Conservation (phyloP, 2,888 invertebrate genomes). For the Resseliella maxima region DNA sequence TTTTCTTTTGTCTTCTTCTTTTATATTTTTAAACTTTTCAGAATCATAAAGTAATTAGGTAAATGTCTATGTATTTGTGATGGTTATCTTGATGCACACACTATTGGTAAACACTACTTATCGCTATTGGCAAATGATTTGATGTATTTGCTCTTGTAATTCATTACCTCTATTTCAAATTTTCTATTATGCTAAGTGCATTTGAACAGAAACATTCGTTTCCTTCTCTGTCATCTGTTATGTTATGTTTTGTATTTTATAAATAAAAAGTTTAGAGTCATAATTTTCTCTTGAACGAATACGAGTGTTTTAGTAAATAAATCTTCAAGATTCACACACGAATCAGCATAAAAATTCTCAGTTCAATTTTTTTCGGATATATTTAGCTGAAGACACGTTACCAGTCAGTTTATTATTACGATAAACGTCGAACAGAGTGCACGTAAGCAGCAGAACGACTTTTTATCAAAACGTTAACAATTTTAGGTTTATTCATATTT, state of each 20-base stretch:
- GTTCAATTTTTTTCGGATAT: background rate
- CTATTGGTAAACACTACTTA: too few species aligned
- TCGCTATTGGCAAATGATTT: too few species aligned
- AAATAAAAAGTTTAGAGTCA: background rate
- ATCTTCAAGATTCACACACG: background rate
- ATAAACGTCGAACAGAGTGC: background rate
- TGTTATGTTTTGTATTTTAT: background rate
- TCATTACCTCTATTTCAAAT: background rate
- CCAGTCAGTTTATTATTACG: constrained; percentile 22
- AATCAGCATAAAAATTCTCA: background rate
- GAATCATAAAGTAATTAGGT: too few species aligned
- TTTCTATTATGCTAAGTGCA: background rate
- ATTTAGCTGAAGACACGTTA: constrained; percentile 11
- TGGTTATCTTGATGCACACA: too few species aligned
- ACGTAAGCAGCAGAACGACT: background rate
- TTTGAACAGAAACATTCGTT: background rate
- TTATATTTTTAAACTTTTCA: too few species aligned
- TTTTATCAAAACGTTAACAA: background rate
- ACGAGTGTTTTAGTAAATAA: background rate
- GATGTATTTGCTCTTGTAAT: too few species aligned
- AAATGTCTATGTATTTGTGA: too few species aligned
- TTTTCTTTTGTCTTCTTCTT: too few species aligned
- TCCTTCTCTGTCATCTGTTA: background rate
- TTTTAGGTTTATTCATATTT: too few species aligned
- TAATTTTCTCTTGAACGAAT: background rate